phyloP scores from a whole-genome alignment of 1,140 invertebrate species.

The Dendrolimus punctatus region DNA sequence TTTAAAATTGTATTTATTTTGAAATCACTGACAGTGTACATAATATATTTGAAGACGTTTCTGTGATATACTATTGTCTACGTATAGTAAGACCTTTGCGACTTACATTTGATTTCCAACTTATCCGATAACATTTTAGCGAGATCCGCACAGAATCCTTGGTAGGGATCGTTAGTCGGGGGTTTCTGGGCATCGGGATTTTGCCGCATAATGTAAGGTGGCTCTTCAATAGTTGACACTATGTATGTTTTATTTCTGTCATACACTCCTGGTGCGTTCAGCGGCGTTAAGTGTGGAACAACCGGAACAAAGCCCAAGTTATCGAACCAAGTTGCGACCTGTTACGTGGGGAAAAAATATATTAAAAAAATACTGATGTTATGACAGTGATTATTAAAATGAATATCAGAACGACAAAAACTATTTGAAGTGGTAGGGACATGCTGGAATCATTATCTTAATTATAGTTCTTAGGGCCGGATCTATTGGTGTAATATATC shows the following conservation, averaged over 20 bases:
- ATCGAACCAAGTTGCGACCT: conserved; percentile 93
- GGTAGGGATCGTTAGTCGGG: conserved; percentile 86
- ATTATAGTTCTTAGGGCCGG: too few species aligned
- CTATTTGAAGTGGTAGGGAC: too few species aligned
- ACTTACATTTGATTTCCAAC: conserved; percentile 89
- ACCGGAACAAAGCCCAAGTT: conserved; percentile 82
- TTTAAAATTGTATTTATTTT: background rate
- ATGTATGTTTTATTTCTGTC: conserved; percentile 91
- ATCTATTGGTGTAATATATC: too few species aligned
- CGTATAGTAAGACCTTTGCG: background rate
- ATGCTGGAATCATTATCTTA: too few species aligned
- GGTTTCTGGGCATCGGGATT: conserved; percentile 72
- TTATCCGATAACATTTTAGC: conserved; percentile 86
- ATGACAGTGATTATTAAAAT: background rate
- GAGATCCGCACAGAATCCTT: conserved; percentile 96
- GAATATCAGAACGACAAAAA: too few species aligned
- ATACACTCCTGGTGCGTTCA: conserved; percentile 81
- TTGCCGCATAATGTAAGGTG: conserved; percentile 89
- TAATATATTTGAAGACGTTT: background rate
- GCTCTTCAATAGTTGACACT: conserved; percentile 92
- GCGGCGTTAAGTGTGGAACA: conserved; percentile 80
- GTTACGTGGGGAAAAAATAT: conserved; percentile 31
- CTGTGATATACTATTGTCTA: background rate
- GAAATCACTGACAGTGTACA: background rate
- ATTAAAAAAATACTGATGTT: background rate